Percentiles rank a stretch among this genome's conserved stretches.
These are phyloP conservation scores for Iselma pallidipennis DNA, from an alignment of 2,888 invertebrate species.

Conservation along the genomic window DNA sequence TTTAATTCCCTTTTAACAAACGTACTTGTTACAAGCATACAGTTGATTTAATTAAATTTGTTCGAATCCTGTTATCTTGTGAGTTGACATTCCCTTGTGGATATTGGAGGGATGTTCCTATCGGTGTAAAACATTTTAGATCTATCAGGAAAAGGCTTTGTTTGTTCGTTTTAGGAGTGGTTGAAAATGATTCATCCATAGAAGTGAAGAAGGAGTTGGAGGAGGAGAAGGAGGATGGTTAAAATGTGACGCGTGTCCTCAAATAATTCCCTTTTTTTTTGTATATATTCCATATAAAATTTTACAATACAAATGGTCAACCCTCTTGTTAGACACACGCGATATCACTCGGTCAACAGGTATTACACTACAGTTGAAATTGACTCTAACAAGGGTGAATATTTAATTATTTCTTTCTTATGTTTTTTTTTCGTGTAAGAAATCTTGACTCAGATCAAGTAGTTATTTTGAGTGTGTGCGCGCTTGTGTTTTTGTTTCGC, in stretches of 20 bases:
- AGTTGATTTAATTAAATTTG: background rate
- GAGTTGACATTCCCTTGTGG: background rate
- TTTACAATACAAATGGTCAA: conserved; percentile 2
- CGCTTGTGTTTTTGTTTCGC: background rate
- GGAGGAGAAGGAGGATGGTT: too few relatives aligned
- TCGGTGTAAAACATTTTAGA: conserved; percentile 7
- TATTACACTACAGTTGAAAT: conserved; percentile 1
- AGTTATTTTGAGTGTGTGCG: background rate
- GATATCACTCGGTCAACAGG: background rate
- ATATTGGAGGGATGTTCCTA: background rate
- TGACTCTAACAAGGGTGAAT: background rate
- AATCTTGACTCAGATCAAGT: background rate
- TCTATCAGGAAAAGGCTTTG: background rate
- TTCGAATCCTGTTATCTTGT: background rate
- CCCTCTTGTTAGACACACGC: background rate
- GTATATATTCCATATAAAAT: too few relatives aligned
- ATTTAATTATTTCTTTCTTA: background rate
- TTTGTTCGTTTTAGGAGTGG: conserved; percentile 6
- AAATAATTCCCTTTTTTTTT: background rate
- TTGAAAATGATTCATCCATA: conserved; percentile 12
- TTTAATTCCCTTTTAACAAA: background rate
- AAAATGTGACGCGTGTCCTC: conserved; percentile 14
- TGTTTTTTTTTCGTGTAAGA: background rate
- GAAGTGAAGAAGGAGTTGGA: too few relatives aligned
- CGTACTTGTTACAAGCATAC: too few relatives aligned